phyloP scores from a whole-genome alignment of 2,797 vertebrate genomes.

The Serranus cabrilla region DNA sequence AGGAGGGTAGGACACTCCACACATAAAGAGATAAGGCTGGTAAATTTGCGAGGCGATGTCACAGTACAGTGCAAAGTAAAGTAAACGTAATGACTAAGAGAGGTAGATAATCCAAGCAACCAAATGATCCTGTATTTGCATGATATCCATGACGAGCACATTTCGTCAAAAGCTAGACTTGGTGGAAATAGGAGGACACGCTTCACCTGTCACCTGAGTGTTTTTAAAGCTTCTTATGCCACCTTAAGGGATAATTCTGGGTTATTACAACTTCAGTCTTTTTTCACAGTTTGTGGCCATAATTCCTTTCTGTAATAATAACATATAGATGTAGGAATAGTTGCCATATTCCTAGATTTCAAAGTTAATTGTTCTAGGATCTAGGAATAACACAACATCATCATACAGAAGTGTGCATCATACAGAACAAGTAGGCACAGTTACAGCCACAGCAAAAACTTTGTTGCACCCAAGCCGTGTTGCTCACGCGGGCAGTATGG shows the following conservation, averaged over 20 bases:
- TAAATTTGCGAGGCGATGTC: slow-evolving; percentile 32
- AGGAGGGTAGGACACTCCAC: slow-evolving; percentile 54
- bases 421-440: too few relatives aligned
- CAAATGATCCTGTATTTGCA: slow-evolving; percentile 54
- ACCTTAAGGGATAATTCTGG: slow-evolving; percentile 20
- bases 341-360: not conserved
- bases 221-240: slow-evolving; percentile 43
- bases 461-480: too few relatives aligned
- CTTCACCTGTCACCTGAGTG: slow-evolving; percentile 54
- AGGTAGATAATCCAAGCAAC: slow-evolving; percentile 57
- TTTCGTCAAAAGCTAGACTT: slow-evolving; percentile 27
- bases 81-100: slow-evolving; percentile 32
- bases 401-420: too few relatives aligned
- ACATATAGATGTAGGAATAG: not conserved
- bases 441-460: too few relatives aligned
- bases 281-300: not conserved
- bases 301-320: not conserved
- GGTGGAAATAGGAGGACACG: slow-evolving; percentile 15
- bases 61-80: slow-evolving; percentile 36
- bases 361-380: not conserved
- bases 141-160: slow-evolving; percentile 44
- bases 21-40: slow-evolving; percentile 46
- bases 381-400: not conserved
- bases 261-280: slow-evolving; percentile 16
- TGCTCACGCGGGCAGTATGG: too few relatives aligned